These are phyloP conservation scores for Taphrorychus bicolor DNA, from an alignment of 2,888 invertebrate genomes.

Conservation along the genomic window DNA sequence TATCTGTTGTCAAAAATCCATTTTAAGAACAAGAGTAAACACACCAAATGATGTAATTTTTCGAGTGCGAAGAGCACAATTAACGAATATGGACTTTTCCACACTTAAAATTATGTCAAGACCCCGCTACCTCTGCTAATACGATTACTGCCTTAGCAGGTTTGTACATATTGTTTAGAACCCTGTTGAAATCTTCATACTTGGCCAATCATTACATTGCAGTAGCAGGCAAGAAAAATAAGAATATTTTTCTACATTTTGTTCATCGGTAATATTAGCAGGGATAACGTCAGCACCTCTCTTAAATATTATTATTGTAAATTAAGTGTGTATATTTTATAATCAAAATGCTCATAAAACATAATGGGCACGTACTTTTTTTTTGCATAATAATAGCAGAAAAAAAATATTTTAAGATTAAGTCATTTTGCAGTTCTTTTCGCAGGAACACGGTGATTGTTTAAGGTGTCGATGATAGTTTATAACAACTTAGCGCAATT, in stretches of 20 bases:
- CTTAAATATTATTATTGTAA: no score
- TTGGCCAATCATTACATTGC: no score
- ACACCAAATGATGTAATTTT: neutral
- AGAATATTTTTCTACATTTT: neutral
- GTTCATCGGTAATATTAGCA: neutral
- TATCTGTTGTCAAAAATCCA: neutral
- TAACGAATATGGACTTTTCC: neutral
- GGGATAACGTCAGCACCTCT: neutral
- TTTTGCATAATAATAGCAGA: neutral
- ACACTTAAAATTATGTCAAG: constrained; percentile 1
- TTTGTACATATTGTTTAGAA: neutral
- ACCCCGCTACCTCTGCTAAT: neutral
- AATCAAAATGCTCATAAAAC: neutral
- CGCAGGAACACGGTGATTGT: neutral
- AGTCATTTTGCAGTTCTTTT: neutral
- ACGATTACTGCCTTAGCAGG: neutral
- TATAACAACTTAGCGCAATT: neutral
- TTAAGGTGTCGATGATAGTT: neutral
- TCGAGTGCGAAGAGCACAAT: constrained; percentile 6
- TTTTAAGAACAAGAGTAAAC: neutral
- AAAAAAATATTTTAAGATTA: neutral
- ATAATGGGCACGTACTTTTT: neutral
- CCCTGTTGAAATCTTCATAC: no score
- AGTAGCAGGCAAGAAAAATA: no score
- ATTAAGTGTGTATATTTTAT: neutral